Percentiles rank a stretch among this genome's conserved stretches.
Evolutionary conservation across 2,113 vertebrate species (phyloP).

Genomic region (Labrus mixtus): DNA sequence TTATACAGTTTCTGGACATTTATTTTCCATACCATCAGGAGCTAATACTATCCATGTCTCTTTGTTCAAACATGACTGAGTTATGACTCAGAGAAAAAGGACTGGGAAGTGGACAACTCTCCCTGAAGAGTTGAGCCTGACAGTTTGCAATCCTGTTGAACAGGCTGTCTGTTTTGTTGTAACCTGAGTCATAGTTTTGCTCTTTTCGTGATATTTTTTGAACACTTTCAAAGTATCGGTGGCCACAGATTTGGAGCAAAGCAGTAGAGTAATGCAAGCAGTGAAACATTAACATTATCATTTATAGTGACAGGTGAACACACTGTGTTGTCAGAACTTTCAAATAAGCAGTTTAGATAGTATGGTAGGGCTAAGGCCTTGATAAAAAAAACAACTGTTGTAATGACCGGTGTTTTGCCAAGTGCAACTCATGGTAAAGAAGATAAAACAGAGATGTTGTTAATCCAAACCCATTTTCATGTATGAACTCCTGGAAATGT

Average conservation of each 20-base stretch:
- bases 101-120: neutral
- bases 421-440: no score
- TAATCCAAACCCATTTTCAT: no score
- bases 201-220: neutral
- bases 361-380: no score
- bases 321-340: no score
- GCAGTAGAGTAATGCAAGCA: neutral
- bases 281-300: neutral
- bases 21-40: neutral
- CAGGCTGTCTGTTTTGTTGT: neutral
- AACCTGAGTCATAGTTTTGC: neutral
- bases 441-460: no score
- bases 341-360: no score
- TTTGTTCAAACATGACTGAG: neutral
- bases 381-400: no score
- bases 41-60: neutral
- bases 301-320: no score
- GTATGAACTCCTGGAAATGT: no score
- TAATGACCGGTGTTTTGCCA: no score
- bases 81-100: neutral
- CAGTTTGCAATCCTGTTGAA: neutral
- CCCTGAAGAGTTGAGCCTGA: no score
- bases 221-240: no score
- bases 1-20: neutral
- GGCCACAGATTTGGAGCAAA: neutral